Evolutionary conservation across 2,888 invertebrate species (phyloP), one percentile per base, ranked within the genome.

Genomic region (Rotaria socialis): DNA sequence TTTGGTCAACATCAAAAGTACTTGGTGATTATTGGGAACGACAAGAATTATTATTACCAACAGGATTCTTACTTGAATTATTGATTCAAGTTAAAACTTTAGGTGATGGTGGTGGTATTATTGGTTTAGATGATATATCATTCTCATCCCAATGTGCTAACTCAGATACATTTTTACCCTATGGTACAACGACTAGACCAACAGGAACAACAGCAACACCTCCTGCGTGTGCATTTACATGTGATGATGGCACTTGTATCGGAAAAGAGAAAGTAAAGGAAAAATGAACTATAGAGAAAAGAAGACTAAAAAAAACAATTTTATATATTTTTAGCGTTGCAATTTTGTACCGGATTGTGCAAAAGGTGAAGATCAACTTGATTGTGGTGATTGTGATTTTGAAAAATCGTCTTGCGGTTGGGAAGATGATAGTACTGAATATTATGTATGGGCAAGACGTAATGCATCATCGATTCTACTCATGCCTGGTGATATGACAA

Each of bases 101-200:
- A 19, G 84, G 55, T 60, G 80, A 50, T 24, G 80, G 58, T 24
- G 85, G 85, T 56, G 86, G 86, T 24, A 24, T 85, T n/a, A 89
- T 90, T 27, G 90, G 89, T 60, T 87, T 90, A 22, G 90, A 90
- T 88, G 90, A 90, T 87, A 85, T 90, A 11, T 89, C 90, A 50
- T 88, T 90, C 87, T 89, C 89, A 11, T 86, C 88, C 19, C 89
- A 88, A 35, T 90, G 90, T 87, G 85, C 41, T 56, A 10, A 75
- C 10, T 35, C 86, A 16, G 80, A 14, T 27, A 60, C 47, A 19
- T 50, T 19, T 35, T 60, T 86, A 75, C 86, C 86, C n/a, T 52
- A 85, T 16, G 84, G 85, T 35, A 75, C 84, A 56, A 86, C 86
- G 22, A 6, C 16, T 67, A 8, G 24, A 80, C 80, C 80, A 10